These are phyloP conservation scores for Tipula vernalis DNA, from an alignment of 2,888 invertebrate species.

Conservation along the genomic window DNA sequence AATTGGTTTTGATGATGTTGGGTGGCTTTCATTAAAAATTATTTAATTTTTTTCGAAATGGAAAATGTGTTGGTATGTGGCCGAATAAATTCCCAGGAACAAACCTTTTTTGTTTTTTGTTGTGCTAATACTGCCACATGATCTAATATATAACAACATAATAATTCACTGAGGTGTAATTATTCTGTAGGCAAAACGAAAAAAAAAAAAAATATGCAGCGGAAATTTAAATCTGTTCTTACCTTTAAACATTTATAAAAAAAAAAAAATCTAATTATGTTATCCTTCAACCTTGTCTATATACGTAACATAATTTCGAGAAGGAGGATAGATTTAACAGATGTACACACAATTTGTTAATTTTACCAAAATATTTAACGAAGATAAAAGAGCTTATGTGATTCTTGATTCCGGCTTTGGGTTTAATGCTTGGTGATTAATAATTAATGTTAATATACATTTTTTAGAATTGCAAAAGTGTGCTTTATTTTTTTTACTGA, in stretches of 20 bases:
- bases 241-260: background rate
- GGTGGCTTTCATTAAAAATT: background rate
- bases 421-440: background rate
- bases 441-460: background rate
- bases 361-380: background rate
- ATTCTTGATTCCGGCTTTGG: background rate
- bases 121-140: background rate
- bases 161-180: background rate
- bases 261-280: background rate
- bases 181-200: background rate
- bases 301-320: background rate
- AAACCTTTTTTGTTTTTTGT: background rate
- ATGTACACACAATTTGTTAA: too few species aligned
- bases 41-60: background rate
- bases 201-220: background rate
- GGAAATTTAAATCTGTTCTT: background rate
- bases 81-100: background rate
- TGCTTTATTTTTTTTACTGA: too few species aligned
- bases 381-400: background rate
- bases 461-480: too few species aligned
- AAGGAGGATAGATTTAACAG: too few species aligned
- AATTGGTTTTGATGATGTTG: background rate
- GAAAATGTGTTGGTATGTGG: background rate
- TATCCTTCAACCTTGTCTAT: background rate
- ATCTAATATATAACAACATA: background rate